Percentiles rank a stretch among this genome's conserved stretches.
Evolutionary conservation across 2,113 vertebrate genomes (phyloP).

Genomic region (Rhabdornis inornatus): DNA sequence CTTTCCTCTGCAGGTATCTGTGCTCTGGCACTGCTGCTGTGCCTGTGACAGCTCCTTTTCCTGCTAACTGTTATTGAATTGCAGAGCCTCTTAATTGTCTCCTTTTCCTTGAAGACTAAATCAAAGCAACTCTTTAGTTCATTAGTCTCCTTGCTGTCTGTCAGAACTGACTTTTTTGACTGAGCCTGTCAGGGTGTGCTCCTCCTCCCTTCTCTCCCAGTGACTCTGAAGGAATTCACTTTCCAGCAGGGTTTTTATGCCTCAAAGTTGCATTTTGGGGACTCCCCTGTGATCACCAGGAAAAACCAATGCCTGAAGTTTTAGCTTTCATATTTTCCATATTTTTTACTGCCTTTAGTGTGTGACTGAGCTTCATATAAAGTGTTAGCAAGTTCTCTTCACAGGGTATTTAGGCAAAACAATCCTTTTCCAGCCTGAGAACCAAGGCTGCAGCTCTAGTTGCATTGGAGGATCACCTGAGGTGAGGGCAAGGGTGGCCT

Average conservation of each 20-base stretch:
- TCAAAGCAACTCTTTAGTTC: conserved; percentile 46
- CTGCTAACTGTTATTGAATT: conserved; percentile 52
- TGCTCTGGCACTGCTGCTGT: not conserved
- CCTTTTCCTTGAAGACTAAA: conserved; percentile 54
- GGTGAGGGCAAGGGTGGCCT: not conserved
- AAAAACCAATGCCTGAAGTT: not conserved
- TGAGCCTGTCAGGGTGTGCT: not conserved
- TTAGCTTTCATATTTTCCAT: too few relatives aligned
- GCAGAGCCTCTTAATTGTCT: conserved; percentile 35
- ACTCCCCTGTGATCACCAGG: rapidly evolving
- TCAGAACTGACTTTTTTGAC: conserved; percentile 43
- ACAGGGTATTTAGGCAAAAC: too few relatives aligned
- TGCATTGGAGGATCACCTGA: rapidly evolving
- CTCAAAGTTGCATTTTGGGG: not conserved
- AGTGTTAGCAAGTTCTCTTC: too few relatives aligned
- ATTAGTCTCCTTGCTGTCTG: conserved; percentile 35
- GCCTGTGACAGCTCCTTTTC: conserved; percentile 4
- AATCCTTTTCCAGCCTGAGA: too few relatives aligned
- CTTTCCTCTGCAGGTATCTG: not conserved
- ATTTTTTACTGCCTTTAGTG: too few relatives aligned
- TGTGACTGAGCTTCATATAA: too few relatives aligned
- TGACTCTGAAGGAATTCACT: not conserved
- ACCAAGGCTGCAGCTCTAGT: too few relatives aligned
- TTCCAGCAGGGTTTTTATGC: not conserved
- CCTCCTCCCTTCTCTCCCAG: not conserved